Evolutionary conservation across 2,797 vertebrate genomes (phyloP), one percentile per base, ranked within the genome.

Genomic region (Hyperoplus lanceolatus): DNA sequence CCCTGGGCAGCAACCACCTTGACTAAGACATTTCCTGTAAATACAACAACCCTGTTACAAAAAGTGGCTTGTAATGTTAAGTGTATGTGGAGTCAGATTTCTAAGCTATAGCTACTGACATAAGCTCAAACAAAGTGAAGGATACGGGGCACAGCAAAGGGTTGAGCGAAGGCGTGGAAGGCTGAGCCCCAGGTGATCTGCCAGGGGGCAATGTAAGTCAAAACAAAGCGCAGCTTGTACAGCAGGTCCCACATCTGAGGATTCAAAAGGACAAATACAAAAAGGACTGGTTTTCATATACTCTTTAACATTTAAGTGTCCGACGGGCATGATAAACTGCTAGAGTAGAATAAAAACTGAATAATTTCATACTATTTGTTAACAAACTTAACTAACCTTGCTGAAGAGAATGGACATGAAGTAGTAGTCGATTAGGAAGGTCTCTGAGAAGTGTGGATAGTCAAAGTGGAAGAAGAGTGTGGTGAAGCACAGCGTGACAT

Each of bases 111-210:
- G 5, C 63, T 56, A 46, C 4, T 7, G 13, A 21, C 1, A 66
- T 46, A 15, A 61, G 63, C 15, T 45, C 2, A 53, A 70, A 41
- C n/a, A 21, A 63, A 73, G 4, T 61, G 21, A 96, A 98, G 97
- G 98, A 99, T 99, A 99, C 97, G 98, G 84, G 98, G 98, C 81
- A 99, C 98, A 38, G 98, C 98, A 83, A 99, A 99, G 3, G 98
- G 98, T 86, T 99, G 98, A 80, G 98, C 98, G 49, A 99, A 99
- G 72, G 98, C 98, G 67, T 99, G 98, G 89, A 99, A 99, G 69
- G 98, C 98, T 53, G 98, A 99, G 57, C 98, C 98, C 98, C 98
- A 99, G 0, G 98, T 99, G 88, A 99, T 99, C 84, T 99, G 98
- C 98, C 98, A 99, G 0, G 98, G 98, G 63, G 98, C 98, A 38